Percentiles rank a stretch among this genome's conserved stretches.
Evolutionary conservation across 2,888 invertebrate genomes (phyloP).

Genomic region (Caradrina clavipalpis): DNA sequence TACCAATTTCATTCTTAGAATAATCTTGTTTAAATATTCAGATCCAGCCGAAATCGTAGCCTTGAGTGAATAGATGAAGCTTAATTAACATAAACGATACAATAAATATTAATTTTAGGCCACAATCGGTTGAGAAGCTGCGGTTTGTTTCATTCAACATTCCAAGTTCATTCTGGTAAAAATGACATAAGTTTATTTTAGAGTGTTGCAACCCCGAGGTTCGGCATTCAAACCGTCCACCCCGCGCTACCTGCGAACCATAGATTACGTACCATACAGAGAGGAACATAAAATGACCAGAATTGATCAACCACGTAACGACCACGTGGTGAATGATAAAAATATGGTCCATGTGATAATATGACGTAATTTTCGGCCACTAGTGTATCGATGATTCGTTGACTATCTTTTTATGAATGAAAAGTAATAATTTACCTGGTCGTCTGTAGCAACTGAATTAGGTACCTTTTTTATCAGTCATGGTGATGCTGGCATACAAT

Average conservation of each 20-base stretch:
- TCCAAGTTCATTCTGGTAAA: neutral
- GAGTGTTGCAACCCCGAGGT: conserved; percentile 76
- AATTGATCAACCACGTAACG: conserved; percentile 62
- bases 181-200: conserved; percentile 25
- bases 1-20: conserved; percentile 23
- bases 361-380: conserved; percentile 67
- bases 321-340: conserved; percentile 74
- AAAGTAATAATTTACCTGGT: conserved; percentile 22
- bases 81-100: conserved; percentile 42
- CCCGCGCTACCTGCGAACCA: conserved; percentile 84
- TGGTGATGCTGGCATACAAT: neutral
- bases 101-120: conserved; percentile 32
- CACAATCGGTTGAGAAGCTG: conserved; percentile 4
- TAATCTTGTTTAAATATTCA: conserved; percentile 15
- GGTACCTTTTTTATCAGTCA: neutral
- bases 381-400: conserved; percentile 38
- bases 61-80: conserved; percentile 29
- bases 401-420: conserved; percentile 44
- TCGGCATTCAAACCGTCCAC: conserved; percentile 86
- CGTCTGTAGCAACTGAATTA: neutral
- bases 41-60: conserved; percentile 12
- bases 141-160: neutral
- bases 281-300: conserved; percentile 60
- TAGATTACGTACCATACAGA: conserved; percentile 72
- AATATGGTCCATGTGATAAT: conserved; percentile 65